Evolutionary conservation across 2,113 vertebrate species (phyloP).

Genomic region (Scomber colias): DNA sequence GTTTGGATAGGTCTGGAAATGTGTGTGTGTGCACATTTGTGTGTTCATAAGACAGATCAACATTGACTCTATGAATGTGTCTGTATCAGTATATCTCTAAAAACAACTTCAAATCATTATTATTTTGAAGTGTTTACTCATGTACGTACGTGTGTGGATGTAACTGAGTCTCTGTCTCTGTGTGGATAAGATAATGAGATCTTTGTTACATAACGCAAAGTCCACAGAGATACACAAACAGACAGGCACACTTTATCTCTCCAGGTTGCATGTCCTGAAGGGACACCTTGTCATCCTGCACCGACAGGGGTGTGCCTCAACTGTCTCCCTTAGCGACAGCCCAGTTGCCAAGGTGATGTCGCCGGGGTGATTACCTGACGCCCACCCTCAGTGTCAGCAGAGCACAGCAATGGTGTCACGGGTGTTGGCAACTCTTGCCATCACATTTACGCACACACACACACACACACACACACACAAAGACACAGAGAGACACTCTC

Average conservation of each 20-base stretch:
- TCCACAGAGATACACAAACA: conserved; percentile 26
- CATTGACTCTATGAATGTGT: not conserved
- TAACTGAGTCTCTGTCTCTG: conserved; percentile 10
- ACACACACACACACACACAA: not conserved
- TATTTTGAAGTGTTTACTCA: conserved; percentile 26
- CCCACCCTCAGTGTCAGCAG: conserved; percentile 71
- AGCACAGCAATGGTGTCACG: conserved; percentile 49
- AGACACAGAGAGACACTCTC: conserved; percentile 24
- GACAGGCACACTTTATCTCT: conserved; percentile 51
- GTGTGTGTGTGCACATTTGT: not conserved
- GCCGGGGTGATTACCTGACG: conserved; percentile 75
- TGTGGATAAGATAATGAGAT: conserved; percentile 46
- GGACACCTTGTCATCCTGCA: conserved; percentile 72
- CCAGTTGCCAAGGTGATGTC: conserved; percentile 75
- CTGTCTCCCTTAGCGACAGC: conserved; percentile 79
- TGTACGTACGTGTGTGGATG: conserved; percentile 1
- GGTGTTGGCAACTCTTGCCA: conserved; percentile 58
- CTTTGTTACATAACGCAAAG: conserved; percentile 26
- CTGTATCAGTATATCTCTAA: conserved; percentile 5
- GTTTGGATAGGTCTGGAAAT: not conserved
- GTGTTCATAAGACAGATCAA: not conserved
- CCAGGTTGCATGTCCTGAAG: conserved; percentile 62
- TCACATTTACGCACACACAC: conserved; percentile 37
- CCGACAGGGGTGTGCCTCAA: conserved; percentile 63
- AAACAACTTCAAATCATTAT: conserved; percentile 15